Conservation (phyloP, 2,888 invertebrate species). For the Drosophila peninsularis region DNA sequence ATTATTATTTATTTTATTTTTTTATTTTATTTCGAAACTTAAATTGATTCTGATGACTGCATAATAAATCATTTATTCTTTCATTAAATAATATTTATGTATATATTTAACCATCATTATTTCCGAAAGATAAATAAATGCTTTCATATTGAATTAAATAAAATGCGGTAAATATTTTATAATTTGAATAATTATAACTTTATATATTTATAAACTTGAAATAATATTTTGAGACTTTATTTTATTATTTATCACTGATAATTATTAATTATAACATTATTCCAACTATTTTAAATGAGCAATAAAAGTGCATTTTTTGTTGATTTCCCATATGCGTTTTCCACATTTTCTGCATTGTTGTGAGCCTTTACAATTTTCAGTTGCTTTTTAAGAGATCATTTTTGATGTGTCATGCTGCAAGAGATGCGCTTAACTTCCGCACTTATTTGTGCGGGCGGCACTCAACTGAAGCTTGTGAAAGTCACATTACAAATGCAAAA, state of each 20-base stretch:
- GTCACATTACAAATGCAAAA: constrained; percentile 69
- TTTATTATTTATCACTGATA: too few relatives aligned
- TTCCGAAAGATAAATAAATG: too few relatives aligned
- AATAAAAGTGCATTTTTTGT: not conserved
- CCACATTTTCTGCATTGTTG: constrained; percentile 2
- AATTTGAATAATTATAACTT: too few relatives aligned
- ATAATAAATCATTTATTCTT: too few relatives aligned
- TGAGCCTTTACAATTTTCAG: constrained; percentile 1
- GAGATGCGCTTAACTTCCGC: constrained; percentile 42
- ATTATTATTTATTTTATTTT: constrained; percentile 2
- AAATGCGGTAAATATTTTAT: too few relatives aligned
- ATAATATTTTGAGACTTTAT: too few relatives aligned
- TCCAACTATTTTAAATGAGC: not conserved
- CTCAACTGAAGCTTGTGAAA: constrained; percentile 36
- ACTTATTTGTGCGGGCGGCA: constrained; percentile 17
- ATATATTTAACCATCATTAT: too few relatives aligned
- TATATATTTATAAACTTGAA: too few relatives aligned
- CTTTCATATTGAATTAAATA: too few relatives aligned
- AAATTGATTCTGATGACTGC: too few relatives aligned
- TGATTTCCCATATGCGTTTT: constrained; percentile 5
- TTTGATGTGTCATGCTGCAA: constrained; percentile 44
- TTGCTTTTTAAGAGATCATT: constrained; percentile 15
- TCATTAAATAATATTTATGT: too few relatives aligned
- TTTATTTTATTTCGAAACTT: too few relatives aligned
- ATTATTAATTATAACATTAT: not conserved